Base-by-base conservation (phyloP, 1,140 invertebrate species). In the Drosophila bocki region DNA sequence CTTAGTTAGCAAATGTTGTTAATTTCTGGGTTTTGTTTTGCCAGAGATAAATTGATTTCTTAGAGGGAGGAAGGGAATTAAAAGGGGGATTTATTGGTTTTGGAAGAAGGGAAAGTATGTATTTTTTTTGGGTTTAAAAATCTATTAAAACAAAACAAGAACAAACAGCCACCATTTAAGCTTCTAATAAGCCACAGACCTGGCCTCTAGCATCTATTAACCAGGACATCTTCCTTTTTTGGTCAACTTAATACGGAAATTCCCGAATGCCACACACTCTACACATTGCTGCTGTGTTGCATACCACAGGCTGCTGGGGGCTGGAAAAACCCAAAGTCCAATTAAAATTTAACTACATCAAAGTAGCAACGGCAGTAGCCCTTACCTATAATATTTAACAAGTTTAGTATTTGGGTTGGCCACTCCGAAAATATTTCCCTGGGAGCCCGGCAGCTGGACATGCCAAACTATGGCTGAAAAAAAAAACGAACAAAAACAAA, bases 271-370 rank as follows among this genome's bases (percentile, higher is more conserved):
- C 70, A 41, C 57, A 77, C 53, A 64, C 71, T 48, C 51, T 70
- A 61, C 37, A 69, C 57, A 69, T 88, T 48, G 45, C 22, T 48
- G 45, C 26, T 29, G 26, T 29, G 26, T 29, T 29, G 26, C 26
- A 29, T 29, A 29, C 26, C 26, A 29, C 0, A 29, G 26, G 26
- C 26, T 29, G 26, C 26, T 29, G 26, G 26, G 42, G 42, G 42
- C 1, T 42, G n/a, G 75, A 79, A 81, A 87, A 90, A 90, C 85
- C 87, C 83, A 87, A 91, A 91, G 87, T 91, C 87, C 87, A 91
- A 91, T 91, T 91, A 91, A 91, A 91, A 91, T 86, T 91, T 91
- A 91, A 91, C 87, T 91, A 91, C 88, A 91, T 91, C 83, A 91
- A 91, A 91, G 87, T 91, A 91, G 86, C 85, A 71, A 26, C 44